Evolutionary conservation across 2,888 invertebrate genomes (phyloP), one percentile per base, ranked within the genome.

Genomic region (Prenolepis imparis): DNA sequence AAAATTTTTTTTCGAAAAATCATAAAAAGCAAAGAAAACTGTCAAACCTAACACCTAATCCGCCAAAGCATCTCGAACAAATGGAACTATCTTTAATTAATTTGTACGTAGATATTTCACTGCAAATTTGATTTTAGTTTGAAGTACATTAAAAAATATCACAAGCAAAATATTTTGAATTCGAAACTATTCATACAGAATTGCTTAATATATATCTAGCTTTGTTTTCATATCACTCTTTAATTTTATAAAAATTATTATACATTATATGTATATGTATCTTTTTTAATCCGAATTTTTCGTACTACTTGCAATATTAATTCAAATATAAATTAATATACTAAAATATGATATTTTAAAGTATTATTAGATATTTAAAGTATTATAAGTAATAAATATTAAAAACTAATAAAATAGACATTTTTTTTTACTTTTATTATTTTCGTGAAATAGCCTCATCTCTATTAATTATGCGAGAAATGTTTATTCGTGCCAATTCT

Each of bases 401-500:
- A 11, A 36, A 52, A n/a, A 9, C 8, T 73, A 73, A 44, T 32
- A 61, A 36, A 11, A 32, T 3, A 15, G 4, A n/a, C 18, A 64
- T 21, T 74, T 44, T 21, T 74, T 44, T 55, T 44, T 66, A 55
- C 1, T 77, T 41, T 15, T 41, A 21, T 39, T 39, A 21, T 12
- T 39, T 64, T 55, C 28, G 15, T 24, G 24, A 39, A 11, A 39
- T 6, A 21, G 15, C 48, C n/a, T 28, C 9, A n/a, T n/a, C n/a
- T 67, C 41, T 36, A 28, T 41, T 77, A 57, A 77, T 67, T 61
- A 73, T 61, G 32, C 24, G n/a, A 6, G 24, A 44, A 12, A 72
- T 39, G 24, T 48, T 12, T 63, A 41, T 15, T 66, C 15, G 11
- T 57, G 12, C 41, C 28, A 57, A n/a, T 41, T 77, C 39, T n/a